Percentiles rank a stretch among this genome's conserved stretches.
These are phyloP conservation scores for Coregonus ussuriensis DNA, from an alignment of 2,797 vertebrate genomes.

Conservation along the genomic window DNA sequence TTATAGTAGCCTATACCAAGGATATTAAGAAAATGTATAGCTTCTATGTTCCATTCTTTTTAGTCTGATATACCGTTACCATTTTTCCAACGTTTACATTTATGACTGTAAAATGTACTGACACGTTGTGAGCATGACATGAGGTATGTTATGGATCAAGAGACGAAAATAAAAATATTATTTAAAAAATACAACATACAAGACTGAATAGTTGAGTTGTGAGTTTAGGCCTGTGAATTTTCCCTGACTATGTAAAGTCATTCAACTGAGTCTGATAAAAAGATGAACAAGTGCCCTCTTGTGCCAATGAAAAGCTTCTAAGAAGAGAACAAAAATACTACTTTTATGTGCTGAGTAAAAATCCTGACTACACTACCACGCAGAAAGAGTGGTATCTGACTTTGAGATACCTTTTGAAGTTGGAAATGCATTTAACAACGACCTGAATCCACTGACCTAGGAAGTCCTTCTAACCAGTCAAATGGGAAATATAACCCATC, in stretches of 20 bases:
- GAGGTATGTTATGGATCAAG: neutral
- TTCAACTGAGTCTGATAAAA: neutral
- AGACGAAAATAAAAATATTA: no score
- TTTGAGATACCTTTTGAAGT: neutral
- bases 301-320: neutral
- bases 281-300: neutral
- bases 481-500: constrained; percentile 28
- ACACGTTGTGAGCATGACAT: neutral
- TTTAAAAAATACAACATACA: no score
- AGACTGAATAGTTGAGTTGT: no score
- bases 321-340: neutral
- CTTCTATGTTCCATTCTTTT: neutral
- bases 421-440: neutral
- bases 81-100: neutral
- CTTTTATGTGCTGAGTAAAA: neutral
- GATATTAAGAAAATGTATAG: constrained; percentile 25
- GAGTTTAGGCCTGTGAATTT: neutral
- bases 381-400: neutral
- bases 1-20: constrained; percentile 13
- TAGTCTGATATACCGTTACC: neutral
- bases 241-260: neutral
- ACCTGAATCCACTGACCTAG: neutral
- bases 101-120: neutral
- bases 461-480: constrained; percentile 20
- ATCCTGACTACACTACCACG: neutral